phyloP scores from a whole-genome alignment of 2,888 invertebrate species.

The Galerucella calmariensis region DNA sequence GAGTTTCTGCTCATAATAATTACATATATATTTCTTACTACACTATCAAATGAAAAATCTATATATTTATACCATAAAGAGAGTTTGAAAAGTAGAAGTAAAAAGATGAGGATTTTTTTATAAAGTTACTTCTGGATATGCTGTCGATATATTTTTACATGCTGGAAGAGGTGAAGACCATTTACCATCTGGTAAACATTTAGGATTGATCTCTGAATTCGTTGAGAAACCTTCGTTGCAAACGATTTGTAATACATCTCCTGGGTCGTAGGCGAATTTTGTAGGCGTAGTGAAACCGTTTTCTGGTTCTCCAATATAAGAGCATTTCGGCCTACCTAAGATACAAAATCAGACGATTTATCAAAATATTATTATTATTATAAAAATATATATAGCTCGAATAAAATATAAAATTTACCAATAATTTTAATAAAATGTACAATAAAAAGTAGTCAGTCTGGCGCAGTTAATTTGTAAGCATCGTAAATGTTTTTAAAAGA shows the following conservation, averaged over 20 bases:
- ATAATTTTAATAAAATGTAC: no score
- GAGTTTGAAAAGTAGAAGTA: no score
- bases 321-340: slow-evolving; percentile 78
- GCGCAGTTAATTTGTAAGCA: no score
- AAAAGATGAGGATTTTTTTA: background rate
- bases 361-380: no score
- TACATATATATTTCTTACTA: no score
- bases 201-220: slow-evolving; percentile 66
- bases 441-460: no score
- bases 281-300: slow-evolving; percentile 77
- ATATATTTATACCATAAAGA: no score
- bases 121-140: slow-evolving; percentile 12
- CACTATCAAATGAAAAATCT: no score
- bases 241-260: slow-evolving; percentile 76
- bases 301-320: slow-evolving; percentile 77
- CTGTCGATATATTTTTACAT: slow-evolving; percentile 67
- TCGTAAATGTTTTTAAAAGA: no score
- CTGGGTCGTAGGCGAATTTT: slow-evolving; percentile 80
- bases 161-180: slow-evolving; percentile 77
- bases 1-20: no score
- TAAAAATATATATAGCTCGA: no score
- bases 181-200: slow-evolving; percentile 74
- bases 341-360: slow-evolving; percentile 32
- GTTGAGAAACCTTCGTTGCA: slow-evolving; percentile 75
- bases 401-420: no score